Evolutionary conservation across 2,797 vertebrate species (phyloP).

Genomic region (Peromyscus attwateri): DNA sequence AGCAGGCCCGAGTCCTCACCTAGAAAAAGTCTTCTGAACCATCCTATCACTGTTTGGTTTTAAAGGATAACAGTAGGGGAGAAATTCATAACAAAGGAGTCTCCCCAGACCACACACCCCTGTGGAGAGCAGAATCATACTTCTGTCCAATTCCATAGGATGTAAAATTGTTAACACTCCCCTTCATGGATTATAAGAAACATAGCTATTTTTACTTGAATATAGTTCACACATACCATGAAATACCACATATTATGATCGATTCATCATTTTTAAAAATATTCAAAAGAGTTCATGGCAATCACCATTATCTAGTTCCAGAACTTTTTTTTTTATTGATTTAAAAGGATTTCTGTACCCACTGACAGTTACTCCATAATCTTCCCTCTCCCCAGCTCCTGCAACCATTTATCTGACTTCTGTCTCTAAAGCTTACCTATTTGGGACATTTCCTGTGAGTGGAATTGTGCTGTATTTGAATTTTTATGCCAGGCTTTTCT

Average conservation of each 20-base stretch:
- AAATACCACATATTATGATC: neutral
- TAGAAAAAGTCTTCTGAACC: too few relatives aligned
- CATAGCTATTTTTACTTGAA: neutral
- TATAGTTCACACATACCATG: neutral
- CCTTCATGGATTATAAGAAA: neutral
- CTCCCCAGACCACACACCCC: neutral
- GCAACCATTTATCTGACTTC: neutral
- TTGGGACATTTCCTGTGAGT: neutral
- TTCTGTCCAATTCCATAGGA: rapidly evolving
- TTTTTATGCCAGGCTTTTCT: neutral
- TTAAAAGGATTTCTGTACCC: too few relatives aligned
- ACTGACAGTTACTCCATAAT: neutral
- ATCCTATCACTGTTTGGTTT: neutral
- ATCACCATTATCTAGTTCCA: neutral
- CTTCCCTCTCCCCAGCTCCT: neutral
- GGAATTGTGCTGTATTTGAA: rapidly evolving
- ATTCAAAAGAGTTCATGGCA: neutral
- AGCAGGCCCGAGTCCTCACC: too few relatives aligned
- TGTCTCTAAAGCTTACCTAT: neutral
- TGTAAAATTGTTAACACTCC: neutral
- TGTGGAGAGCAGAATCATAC: neutral
- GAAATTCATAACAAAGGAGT: neutral
- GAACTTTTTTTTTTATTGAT: neutral
- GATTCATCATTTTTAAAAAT: neutral
- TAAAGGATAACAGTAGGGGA: neutral